phyloP scores from a whole-genome alignment of 2,113 vertebrate genomes.

The Theropithecus gelada region DNA sequence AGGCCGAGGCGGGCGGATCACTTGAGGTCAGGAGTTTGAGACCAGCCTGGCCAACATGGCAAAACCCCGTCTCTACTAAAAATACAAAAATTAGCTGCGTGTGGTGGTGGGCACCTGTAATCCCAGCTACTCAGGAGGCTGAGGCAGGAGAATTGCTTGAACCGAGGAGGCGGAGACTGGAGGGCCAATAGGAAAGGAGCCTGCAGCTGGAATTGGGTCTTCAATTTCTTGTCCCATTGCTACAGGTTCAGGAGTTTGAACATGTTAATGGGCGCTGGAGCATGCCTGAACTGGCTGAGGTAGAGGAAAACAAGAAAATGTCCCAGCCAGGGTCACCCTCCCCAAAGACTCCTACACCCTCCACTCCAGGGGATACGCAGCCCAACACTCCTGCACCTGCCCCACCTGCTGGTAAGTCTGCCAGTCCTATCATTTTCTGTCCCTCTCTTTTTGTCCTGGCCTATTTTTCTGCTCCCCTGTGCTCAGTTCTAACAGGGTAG shows the following conservation, averaged over 20 bases:
- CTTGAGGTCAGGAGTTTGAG: too few relatives aligned
- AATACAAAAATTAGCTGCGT: too few relatives aligned
- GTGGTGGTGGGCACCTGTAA: too few relatives aligned
- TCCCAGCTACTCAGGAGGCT: too few relatives aligned
- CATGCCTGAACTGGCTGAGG: slow-evolving; percentile 97
- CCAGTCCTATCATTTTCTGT: background rate
- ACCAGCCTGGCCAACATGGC: too few relatives aligned
- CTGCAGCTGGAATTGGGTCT: background rate
- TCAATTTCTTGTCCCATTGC: background rate
- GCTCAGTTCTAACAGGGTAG: slow-evolving; percentile 73
- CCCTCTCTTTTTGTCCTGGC: slow-evolving; percentile 60
- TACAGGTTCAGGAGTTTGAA: slow-evolving; percentile 98
- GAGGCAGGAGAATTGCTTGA: too few relatives aligned
- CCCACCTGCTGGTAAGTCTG: slow-evolving; percentile 84
- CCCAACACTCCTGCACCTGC: slow-evolving; percentile 94
- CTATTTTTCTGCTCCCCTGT: slow-evolving; percentile 70
- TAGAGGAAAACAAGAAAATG: slow-evolving; percentile 96
- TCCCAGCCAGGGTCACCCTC: slow-evolving; percentile 92
- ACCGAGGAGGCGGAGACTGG: background rate
- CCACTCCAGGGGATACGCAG: slow-evolving; percentile 96
- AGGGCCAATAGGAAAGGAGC: background rate
- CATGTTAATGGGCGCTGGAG: slow-evolving; percentile 99
- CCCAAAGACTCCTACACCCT: slow-evolving; percentile 89
- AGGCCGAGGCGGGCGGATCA: too few relatives aligned
- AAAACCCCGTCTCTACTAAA: too few relatives aligned